A percentile compares a stretch with the other conserved stretches of the same genome.
Evolutionary conservation across 2,797 vertebrate genomes (phyloP).

Genomic region (Lerista edwardsae): DNA sequence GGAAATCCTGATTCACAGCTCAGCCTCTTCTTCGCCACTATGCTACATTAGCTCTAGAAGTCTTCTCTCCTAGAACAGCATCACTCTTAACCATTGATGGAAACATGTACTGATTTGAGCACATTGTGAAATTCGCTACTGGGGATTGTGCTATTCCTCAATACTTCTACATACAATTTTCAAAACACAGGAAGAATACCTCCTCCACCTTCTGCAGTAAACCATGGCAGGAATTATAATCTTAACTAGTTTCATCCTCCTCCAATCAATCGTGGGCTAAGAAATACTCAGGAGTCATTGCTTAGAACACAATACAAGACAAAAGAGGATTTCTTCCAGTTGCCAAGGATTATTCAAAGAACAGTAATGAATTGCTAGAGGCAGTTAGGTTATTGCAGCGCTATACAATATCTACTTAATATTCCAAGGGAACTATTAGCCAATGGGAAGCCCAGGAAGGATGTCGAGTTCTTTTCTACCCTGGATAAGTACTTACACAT

Average conservation of each 20-base stretch:
- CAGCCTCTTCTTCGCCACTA: too few species aligned
- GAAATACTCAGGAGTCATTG: neutral
- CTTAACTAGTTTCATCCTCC: neutral
- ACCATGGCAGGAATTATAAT: neutral
- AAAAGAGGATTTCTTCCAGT: neutral
- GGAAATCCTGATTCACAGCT: too few species aligned
- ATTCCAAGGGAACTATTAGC: neutral
- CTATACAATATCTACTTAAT: neutral
- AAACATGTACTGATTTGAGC: neutral
- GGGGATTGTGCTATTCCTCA: neutral
- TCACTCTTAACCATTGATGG: neutral
- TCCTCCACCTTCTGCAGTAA: neutral
- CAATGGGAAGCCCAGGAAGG: neutral
- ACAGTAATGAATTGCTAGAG: neutral
- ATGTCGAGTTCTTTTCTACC: neutral
- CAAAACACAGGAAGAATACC: neutral
- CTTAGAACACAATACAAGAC: neutral
- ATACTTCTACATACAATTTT: neutral
- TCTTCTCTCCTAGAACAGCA: neutral
- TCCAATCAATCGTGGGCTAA: neutral
- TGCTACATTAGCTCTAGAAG: too few species aligned
- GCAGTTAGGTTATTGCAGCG: neutral
- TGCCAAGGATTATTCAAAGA: neutral
- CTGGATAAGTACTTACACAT: conserved; percentile 82
- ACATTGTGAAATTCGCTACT: neutral